Conservation (phyloP, 2,797 vertebrate genomes). For the Tenualosa thibaudeaui region DNA sequence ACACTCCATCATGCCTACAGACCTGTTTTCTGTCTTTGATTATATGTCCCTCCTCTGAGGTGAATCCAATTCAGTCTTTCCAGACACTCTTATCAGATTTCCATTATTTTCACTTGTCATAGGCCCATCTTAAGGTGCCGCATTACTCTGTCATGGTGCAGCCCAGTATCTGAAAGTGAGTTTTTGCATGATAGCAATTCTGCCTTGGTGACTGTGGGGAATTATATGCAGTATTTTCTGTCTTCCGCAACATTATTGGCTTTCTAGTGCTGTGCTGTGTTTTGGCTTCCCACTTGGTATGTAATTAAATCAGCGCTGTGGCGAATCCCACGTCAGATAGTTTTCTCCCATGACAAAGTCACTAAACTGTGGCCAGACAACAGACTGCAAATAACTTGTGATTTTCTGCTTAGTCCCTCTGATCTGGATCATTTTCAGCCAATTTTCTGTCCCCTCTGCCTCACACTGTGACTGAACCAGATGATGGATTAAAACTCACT, state of each 20-base stretch:
- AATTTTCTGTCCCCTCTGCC: constrained; percentile 16
- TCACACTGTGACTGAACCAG: constrained; percentile 24
- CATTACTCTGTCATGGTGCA: neutral
- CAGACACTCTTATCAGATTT: neutral
- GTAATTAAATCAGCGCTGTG: constrained; percentile 43
- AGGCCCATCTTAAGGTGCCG: neutral
- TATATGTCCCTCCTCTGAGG: neutral
- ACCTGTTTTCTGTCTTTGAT: too few species aligned
- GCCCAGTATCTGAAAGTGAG: constrained; percentile 23
- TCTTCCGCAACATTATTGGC: constrained; percentile 31
- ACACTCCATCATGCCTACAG: too few species aligned
- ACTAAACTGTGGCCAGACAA: constrained; percentile 19
- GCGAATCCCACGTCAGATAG: constrained; percentile 27
- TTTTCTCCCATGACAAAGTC: neutral
- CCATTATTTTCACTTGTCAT: neutral
- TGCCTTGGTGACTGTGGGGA: constrained; percentile 22
- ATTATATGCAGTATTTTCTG: constrained; percentile 25
- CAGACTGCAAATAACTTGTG: constrained; percentile 31
- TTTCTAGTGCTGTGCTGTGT: constrained; percentile 24
- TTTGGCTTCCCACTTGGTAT: constrained; percentile 38
- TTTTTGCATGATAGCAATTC: constrained; percentile 27
- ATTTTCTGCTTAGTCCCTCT: constrained; percentile 37
- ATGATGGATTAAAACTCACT: neutral
- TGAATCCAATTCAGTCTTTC: neutral
- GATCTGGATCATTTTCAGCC: constrained; percentile 29